Evolutionary conservation across 2,113 vertebrate genomes (phyloP), one percentile per base, ranked within the genome.

Genomic region (Seriola rivoliana): DNA sequence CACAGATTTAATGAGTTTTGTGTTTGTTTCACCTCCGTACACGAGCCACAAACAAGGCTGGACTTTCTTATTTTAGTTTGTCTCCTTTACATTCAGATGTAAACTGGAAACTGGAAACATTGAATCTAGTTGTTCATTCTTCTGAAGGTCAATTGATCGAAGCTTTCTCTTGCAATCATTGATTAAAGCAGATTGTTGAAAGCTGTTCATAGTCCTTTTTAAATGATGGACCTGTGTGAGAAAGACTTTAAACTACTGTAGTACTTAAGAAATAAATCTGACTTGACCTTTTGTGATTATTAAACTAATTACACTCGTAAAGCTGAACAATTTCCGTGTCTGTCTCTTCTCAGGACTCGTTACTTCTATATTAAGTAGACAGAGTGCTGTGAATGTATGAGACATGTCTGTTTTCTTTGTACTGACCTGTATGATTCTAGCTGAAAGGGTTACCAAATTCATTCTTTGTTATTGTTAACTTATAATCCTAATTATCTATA

Each of bases 1-100:
- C 67, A 3, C 64, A 32, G 70, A 83, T 66, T 77, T 88, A 88
- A 86, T 86, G 77, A 58, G 54, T 78, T 75, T 71, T 63, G 16
- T 80, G 63, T 87, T 81, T 84, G 36, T 68, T 82, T 73, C 46
- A n/a, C 46, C 62, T 48, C 46, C 19, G 59, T 34, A 10, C 63
- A 73, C 2, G 13, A 72, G 52, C 52, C 3, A 42, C 58, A 78
- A 73, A 69, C 32, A 69, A 60, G 8, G 3, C 55, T 42, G 7
- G 23, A 46, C 13, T 67, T 21, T 17, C 1, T 5, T 38, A 6
- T 46, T 3, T 17, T 42, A 14, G 0, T 29, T 57, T 50, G n/a
- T 60, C 11, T 42, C 9, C 23, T 44, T 13, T n/a, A 1, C 23
- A 1, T 48, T 32, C 13, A n/a, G 7, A 50, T 25, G 58, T 17